These are phyloP conservation scores for Hafferia zeledoni DNA, from an alignment of 2,797 vertebrate genomes.

Conservation along the genomic window DNA sequence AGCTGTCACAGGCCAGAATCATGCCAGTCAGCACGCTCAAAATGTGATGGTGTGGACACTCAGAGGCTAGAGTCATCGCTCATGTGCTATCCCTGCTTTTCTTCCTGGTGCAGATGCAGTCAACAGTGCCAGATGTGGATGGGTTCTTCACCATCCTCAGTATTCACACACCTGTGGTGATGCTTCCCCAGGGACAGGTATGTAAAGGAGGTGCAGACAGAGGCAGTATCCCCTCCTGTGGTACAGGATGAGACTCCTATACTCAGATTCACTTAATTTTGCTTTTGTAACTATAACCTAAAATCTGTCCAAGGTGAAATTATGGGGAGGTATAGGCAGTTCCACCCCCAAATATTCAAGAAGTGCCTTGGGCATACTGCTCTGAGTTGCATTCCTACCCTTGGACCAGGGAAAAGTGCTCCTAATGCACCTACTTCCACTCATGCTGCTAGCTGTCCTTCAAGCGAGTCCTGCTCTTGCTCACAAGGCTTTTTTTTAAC, in stretches of 20 bases:
- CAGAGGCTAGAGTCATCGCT: not conserved
- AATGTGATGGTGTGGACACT: not conserved
- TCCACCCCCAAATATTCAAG: not conserved
- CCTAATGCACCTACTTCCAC: not conserved
- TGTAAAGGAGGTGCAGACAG: not conserved
- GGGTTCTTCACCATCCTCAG: not conserved
- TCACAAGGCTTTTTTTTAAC: not conserved
- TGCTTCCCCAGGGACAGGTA: not conserved
- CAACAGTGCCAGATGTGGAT: not conserved
- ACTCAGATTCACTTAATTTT: not conserved
- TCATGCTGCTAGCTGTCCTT: not conserved
- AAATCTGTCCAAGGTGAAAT: not conserved
- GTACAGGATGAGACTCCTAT: rapidly evolving
- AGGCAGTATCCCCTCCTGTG: not conserved
- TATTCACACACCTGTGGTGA: not conserved
- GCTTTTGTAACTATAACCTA: not conserved
- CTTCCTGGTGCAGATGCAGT: not conserved
- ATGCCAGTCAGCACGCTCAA: not conserved
- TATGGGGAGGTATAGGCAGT: not conserved
- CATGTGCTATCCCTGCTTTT: not conserved
- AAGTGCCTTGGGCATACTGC: not conserved
- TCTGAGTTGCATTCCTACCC: not conserved
- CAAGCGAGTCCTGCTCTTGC: not conserved
- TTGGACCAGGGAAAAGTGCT: not conserved
- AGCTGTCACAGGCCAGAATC: not conserved